Evolutionary conservation across 2,888 invertebrate genomes (phyloP).

Genomic region (Himalopsyche japonica): DNA sequence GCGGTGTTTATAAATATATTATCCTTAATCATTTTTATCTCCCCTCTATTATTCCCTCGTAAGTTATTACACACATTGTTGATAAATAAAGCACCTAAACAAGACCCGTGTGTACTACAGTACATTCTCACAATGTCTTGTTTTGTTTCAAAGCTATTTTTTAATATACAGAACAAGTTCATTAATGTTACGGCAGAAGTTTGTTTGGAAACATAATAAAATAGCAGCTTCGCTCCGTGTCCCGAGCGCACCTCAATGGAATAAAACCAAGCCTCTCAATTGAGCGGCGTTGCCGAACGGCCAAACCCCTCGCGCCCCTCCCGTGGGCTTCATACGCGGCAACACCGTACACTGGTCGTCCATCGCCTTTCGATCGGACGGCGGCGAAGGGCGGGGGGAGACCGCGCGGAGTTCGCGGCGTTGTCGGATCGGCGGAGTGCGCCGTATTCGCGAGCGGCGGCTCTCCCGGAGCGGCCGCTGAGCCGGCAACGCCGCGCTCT

Average conservation of each 20-base stretch:
- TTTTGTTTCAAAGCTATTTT: no score
- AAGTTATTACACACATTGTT: no score
- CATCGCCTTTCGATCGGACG: neutral
- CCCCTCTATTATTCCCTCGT: no score
- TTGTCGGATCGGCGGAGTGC: neutral
- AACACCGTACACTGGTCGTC: neutral
- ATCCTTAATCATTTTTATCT: no score
- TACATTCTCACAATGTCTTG: no score
- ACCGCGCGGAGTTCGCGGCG: neutral
- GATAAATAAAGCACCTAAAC: no score
- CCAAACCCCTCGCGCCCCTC: neutral
- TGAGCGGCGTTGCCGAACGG: neutral
- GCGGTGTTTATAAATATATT: no score
- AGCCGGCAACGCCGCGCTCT: neutral
- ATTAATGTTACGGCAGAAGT: neutral
- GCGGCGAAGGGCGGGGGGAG: neutral
- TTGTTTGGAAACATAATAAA: neutral
- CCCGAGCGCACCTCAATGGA: neutral
- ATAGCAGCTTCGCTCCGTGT: neutral
- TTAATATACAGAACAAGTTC: neutral
- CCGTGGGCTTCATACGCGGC: neutral
- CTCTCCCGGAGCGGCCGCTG: neutral
- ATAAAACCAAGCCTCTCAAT: neutral
- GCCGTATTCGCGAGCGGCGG: neutral
- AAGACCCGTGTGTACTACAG: no score